These are phyloP conservation scores for pig (Sus scrofa) DNA, from an alignment of 2,113 vertebrate genomes.

Conservation along the genomic window T2T-Sscrofa CM000820.6:80300501-80301000, in stretches of 20 bases:
- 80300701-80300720: neutral
- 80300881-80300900: too few species aligned
- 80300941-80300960: too few species aligned
- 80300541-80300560: constrained; percentile 33
- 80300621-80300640: neutral
- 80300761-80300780: too few species aligned
- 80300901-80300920: too few species aligned
- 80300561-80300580: neutral
- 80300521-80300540: neutral
- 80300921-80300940: too few species aligned
- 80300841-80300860: too few species aligned
- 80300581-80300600: neutral
- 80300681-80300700: neutral
- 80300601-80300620: neutral
- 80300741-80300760: neutral
- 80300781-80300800: too few species aligned
- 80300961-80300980: too few species aligned
- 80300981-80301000: neutral
- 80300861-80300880: too few species aligned
- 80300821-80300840: too few species aligned
- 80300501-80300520: neutral
- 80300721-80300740: neutral
- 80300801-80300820: too few species aligned
- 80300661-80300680: neutral
- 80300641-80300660: neutral